Conservation (phyloP, 2,797 vertebrate species). For the Zenarchopterus dispar region DNA sequence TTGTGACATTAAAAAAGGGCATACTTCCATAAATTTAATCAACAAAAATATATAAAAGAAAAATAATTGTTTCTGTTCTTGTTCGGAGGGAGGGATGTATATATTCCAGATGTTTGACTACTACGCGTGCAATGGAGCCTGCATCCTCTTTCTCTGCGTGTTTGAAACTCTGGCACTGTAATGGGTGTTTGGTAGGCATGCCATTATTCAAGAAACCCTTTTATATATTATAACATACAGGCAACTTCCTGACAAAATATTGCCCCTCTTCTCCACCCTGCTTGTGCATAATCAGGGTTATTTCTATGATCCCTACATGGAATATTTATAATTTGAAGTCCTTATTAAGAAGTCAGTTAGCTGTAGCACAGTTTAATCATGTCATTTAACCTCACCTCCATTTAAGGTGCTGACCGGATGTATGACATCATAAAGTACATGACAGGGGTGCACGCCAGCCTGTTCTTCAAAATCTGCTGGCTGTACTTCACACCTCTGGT, state of each 20-base stretch:
- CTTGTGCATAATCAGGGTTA: no score
- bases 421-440: constrained; percentile 87
- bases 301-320: no score
- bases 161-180: constrained; percentile 87
- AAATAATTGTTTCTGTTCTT: constrained; percentile 11
- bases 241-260: no score
- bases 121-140: constrained; percentile 90
- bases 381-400: not conserved
- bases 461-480: constrained; percentile 90
- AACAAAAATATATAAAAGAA: not conserved
- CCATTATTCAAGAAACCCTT: not conserved
- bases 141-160: constrained; percentile 87
- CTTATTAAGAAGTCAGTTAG: not conserved
- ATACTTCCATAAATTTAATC: not conserved
- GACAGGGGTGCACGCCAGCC: constrained; percentile 83
- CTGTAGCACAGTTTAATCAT: not conserved
- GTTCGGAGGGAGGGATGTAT: constrained; percentile 92
- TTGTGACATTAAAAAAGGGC: not conserved
- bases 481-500: constrained; percentile 86
- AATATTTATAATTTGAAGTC: not conserved
- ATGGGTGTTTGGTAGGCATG: constrained; percentile 90
- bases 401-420: constrained; percentile 83
- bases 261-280: no score
- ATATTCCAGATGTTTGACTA: constrained; percentile 94
- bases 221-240: no score